Base-by-base conservation (phyloP, 2,797 vertebrate species). In the Sylvilagus floridanus region DNA sequence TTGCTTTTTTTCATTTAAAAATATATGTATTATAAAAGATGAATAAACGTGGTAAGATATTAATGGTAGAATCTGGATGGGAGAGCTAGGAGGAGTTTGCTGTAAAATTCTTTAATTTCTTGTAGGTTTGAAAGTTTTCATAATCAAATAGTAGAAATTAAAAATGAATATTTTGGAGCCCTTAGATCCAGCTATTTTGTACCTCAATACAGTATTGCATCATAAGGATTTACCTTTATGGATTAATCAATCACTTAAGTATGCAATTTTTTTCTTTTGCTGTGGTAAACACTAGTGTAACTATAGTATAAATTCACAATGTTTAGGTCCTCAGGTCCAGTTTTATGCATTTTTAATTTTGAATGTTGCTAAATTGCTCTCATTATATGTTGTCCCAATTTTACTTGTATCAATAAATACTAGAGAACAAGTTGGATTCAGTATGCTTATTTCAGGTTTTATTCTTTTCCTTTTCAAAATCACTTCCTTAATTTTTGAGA, bases 301-400 rank as follows among this genome's bases (percentile, higher is more conserved):
- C 60, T 86, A 4, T 65, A 57, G 4, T 90, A 35, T 68, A 32
- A 72, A 88, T 91, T 95, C 50, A 84, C 17, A 62, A 24, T 87
- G n/a, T 17, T 84, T 90, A 57, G 12, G 72, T 93, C 84, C 32
- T 72, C 81, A 72, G 28, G 32, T 79, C 52, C 93, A 84, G 52
- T 1, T 78, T 82, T 93, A 84, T 65, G 52, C 63, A 63, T 91
- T 93, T 92, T 93, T 82, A 86, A 75, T 95, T 88, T 93, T 86
- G 65, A 87, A 42, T 81, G 68, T n/a, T 87, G 22, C 47, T 95
- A 75, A 90, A 65, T 94, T 93, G 50, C 75, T 63, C 26, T 93
- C 50, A 91, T 8, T 84, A 24, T 81, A 88, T 75, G 63, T 93
- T 84, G 21, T 91, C 26, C 66, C 84, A 24, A 42, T 83, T 86